phyloP scores from a whole-genome alignment of 1,140 invertebrate species.

The Calephelis nemesis region DNA sequence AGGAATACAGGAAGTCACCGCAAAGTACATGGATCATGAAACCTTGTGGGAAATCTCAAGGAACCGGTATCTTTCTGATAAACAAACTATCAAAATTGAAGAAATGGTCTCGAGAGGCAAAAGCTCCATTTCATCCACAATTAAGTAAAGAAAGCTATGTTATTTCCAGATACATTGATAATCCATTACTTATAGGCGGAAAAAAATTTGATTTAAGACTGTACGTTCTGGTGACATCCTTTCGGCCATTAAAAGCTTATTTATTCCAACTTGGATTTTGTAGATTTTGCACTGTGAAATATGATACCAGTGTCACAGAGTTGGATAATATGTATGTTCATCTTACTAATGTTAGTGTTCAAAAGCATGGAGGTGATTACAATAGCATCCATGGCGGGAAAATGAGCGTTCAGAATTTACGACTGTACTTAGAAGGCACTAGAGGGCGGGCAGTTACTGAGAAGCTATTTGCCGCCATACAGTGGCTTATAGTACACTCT shows the following conservation, averaged over 20 bases:
- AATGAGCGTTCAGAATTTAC: too few species aligned
- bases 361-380: too few species aligned
- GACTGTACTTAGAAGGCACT: too few species aligned
- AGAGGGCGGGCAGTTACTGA: slow-evolving; percentile 91
- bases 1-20: slow-evolving; percentile 96
- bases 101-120: slow-evolving; percentile 91
- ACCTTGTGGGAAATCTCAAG: slow-evolving; percentile 95
- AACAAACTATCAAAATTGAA: slow-evolving; percentile 94
- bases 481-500: slow-evolving; percentile 93
- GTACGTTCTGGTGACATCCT: slow-evolving; percentile 92
- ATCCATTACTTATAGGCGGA: slow-evolving; percentile 82
- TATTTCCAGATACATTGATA: slow-evolving; percentile 93
- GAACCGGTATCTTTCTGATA: slow-evolving; percentile 92
- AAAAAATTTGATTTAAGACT: slow-evolving; percentile 85
- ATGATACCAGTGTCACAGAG: slow-evolving; percentile 87
- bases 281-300: slow-evolving; percentile 91
- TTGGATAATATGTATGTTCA: slow-evolving; percentile 91
- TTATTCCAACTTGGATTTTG: slow-evolving; percentile 90
- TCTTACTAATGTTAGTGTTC: too few species aligned
- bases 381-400: too few species aligned
- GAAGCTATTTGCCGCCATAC: slow-evolving; percentile 90
- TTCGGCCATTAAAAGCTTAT: slow-evolving; percentile 89
- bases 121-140: slow-evolving; percentile 90
- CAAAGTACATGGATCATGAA: slow-evolving; percentile 99
- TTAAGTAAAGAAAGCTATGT: slow-evolving; percentile 92